Conservation (phyloP, 2,797 vertebrate genomes). For the Gallinago nigripennis region DNA sequence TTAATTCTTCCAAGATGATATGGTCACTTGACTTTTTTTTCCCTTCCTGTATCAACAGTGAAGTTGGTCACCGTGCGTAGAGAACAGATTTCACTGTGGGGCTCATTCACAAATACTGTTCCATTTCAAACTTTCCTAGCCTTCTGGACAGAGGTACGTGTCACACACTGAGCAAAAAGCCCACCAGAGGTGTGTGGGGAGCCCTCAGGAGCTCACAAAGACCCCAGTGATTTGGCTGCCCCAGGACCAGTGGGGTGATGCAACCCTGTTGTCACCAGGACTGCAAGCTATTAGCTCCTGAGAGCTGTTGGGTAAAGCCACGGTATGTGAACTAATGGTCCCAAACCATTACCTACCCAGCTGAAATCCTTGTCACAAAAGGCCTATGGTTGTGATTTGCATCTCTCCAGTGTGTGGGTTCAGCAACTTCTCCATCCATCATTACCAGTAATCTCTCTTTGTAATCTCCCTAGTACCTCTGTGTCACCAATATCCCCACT, state of each 20-base stretch:
- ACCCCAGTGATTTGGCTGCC: background rate
- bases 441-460: background rate
- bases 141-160: background rate
- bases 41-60: background rate
- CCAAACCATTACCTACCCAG: background rate
- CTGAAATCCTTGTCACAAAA: slow-evolving; percentile 18
- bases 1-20: background rate
- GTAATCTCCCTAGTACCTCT: background rate
- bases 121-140: background rate
- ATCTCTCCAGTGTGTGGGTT: background rate
- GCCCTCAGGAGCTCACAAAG: background rate
- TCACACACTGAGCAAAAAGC: background rate
- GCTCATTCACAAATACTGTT: background rate
- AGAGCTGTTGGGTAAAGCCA: background rate
- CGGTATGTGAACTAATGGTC: slow-evolving; percentile 33
- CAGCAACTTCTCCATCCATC: slow-evolving; percentile 24
- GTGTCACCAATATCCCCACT: background rate
- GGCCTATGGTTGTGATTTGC: background rate
- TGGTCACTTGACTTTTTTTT: background rate
- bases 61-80: background rate
- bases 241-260: background rate
- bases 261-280: background rate
- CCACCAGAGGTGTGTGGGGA: background rate
- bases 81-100: background rate
- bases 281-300: background rate